Evolutionary conservation across 2,888 invertebrate genomes (phyloP), one percentile per base, ranked within the genome.

Genomic region (Diloba caeruleocephala): DNA sequence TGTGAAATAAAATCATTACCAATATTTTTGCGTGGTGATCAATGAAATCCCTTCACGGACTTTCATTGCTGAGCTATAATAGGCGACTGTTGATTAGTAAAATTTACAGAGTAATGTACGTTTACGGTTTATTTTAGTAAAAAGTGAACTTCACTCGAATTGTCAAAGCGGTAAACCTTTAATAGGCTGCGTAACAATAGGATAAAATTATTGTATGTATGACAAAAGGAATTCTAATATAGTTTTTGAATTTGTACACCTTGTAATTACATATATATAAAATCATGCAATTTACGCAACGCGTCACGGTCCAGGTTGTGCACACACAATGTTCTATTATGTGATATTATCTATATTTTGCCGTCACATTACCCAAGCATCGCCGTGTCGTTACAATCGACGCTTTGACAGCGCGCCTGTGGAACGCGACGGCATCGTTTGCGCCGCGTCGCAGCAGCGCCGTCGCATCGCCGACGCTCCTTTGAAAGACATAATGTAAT

Each of bases 401-500:
- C 70, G 76, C 61, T 68, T 70, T 71, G 71, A 76, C 74, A 74
- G 71, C 66, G 61, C 74, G 75, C 71, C 71, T 61, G 64, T 53
- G 52, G 56, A 56, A 52, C 52, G 41, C 46, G 42, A 59, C 53
- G 31, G 49, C 48, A 41, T 43, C 57, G 57, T 57, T 56, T 45
- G 53, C 42, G 52, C 26, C 57, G 48, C 37, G 14, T 37, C 52
- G 61, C 66, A 52, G 62, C 39, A 37, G 57, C 49, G 50, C 45
- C 68, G 45, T 46, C 56, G 58, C 52, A 19, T 46, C 45, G 42
- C 66, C 68, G 71, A 63, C 55, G 71, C 71, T 77, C 78, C 81
- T 84, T 84, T 82, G 80, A 83, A 72, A 81, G 79, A 81, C 83
- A 82, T 88, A 89, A 90, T 85, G 87, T 88, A 90, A 91, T 90